Evolutionary conservation across 1,140 invertebrate genomes (phyloP).

Genomic region (Forficula auricularia): DNA sequence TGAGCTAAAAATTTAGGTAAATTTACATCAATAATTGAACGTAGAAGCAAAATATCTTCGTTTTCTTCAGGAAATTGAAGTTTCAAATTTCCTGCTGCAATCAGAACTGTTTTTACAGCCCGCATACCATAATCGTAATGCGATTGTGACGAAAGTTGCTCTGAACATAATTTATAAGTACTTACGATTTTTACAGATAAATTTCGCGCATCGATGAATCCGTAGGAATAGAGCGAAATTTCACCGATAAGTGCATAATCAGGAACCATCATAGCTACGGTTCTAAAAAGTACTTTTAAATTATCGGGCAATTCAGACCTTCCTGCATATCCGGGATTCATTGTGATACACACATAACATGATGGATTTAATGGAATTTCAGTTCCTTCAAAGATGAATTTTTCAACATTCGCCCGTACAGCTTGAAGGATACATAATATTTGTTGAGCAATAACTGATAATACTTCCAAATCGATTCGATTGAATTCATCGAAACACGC

Average conservation of each 20-base stretch:
- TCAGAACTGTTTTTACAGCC: conserved; percentile 65
- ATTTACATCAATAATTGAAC: conserved; percentile 83
- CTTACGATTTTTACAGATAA: conserved; percentile 77
- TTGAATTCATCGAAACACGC: conserved; percentile 93
- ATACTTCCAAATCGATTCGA: conserved; percentile 74
- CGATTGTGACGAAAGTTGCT: conserved; percentile 69
- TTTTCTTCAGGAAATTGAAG: conserved; percentile 63
- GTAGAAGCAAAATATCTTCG: conserved; percentile 56
- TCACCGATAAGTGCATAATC: conserved; percentile 84
- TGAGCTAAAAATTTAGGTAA: conserved; percentile 78
- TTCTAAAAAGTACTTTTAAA: conserved; percentile 69
- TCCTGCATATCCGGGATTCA: conserved; percentile 85
- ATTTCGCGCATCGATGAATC: conserved; percentile 62
- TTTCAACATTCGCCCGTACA: conserved; percentile 46
- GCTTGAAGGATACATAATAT: conserved; percentile 65
- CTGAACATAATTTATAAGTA: conserved; percentile 73
- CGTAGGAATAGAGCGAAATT: conserved; percentile 76
- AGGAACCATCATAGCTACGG: conserved; percentile 91
- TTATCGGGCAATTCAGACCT: conserved; percentile 76
- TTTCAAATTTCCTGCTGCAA: conserved; percentile 74
- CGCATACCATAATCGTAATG: conserved; percentile 86
- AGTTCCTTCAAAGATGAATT: conserved; percentile 71
- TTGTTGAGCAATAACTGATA: conserved; percentile 69
- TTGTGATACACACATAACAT: conserved; percentile 81
- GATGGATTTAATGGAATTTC: conserved; percentile 59